A percentile compares a stretch with the other conserved stretches of the same genome.
These are phyloP conservation scores for Colostygia pectinataria DNA, from an alignment of 2,888 invertebrate species.

Conservation along the genomic window DNA sequence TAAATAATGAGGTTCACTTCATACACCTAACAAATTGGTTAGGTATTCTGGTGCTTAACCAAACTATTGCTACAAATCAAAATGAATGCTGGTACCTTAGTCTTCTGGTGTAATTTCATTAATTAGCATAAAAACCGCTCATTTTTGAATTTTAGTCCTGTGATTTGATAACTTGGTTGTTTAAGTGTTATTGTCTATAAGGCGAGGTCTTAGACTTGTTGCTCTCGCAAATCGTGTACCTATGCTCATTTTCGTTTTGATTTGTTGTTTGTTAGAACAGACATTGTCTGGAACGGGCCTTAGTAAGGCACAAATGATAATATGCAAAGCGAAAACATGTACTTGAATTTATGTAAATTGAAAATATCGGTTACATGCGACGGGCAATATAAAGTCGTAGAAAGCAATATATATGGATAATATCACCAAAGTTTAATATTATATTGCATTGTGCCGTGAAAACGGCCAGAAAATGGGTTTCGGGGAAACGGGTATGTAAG, in stretches of 20 bases:
- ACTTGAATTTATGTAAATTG: slow-evolving; percentile 1
- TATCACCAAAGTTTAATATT: slow-evolving; percentile 3
- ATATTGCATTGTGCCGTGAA: slow-evolving; percentile 19
- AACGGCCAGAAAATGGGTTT: slow-evolving; percentile 40
- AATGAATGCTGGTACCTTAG: neutral
- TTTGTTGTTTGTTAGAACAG: slow-evolving; percentile 22
- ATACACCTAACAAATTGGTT: neutral
- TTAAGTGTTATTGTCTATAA: slow-evolving; percentile 39
- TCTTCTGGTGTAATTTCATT: neutral
- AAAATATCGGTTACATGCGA: slow-evolving; percentile 12
- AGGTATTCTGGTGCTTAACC: too few species aligned
- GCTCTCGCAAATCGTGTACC: slow-evolving; percentile 28
- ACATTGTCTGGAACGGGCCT: slow-evolving; percentile 8
- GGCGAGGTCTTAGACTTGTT: slow-evolving; percentile 40
- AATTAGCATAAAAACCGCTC: slow-evolving; percentile 13
- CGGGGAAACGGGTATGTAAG: slow-evolving; percentile 75
- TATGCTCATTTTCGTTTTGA: slow-evolving; percentile 27
- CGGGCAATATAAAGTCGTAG: slow-evolving; percentile 7
- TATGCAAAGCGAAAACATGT: slow-evolving; percentile 17
- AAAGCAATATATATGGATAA: slow-evolving; percentile 15
- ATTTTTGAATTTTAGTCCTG: slow-evolving; percentile 46
- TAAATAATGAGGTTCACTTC: too few species aligned
- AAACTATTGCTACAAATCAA: neutral
- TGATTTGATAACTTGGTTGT: slow-evolving; percentile 57
- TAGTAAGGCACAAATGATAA: slow-evolving; percentile 18